Base-by-base conservation (phyloP, 1,140 invertebrate genomes). In the Drepana arcuata region DNA sequence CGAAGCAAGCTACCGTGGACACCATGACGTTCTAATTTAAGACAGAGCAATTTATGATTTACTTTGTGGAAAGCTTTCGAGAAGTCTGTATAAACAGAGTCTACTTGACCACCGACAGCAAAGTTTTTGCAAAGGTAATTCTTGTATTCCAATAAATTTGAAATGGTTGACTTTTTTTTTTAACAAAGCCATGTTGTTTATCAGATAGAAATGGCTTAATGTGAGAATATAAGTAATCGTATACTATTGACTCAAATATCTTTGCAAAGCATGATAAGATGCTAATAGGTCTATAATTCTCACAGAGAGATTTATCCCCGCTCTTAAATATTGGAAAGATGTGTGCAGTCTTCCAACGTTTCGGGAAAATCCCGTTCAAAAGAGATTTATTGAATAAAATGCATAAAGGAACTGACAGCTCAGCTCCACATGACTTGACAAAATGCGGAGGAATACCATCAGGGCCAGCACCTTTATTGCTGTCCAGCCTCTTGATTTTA, bases 231-330 rank as follows among this genome's bases (percentile, higher is more conserved):
- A 43, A 2, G 7, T 18, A 4, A 18, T 31, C 28, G 10, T 43
- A 36, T 3, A 43, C 33, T 6, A 33, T 1, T 2, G 28, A 31
- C 15, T 43, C 33, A 14, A 48, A 34, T 18, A 41, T 1, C 29
- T 48, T 48, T 7, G 44, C 11, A n/a, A 41, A 33, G 18, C 33
- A 33, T 10, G 44, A 48, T 7, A 48, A 11, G 4, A 48, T 48
- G 14, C 44, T 48, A 2, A 48, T 41, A n/a, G 44, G 28, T 16
- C 34, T 32, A 21, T 41, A 41, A 27, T 48, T 48, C 24, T 27
- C 30, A 26, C 44, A 48, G 0, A 7, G 1, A 11, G 44, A 33
- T 9, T 18, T 34, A 16, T 48, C 44, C 7, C 37, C 41, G 33
- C 2, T 21, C 41, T 49, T 49, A 10, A 25, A 13, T 16, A 49